Base-by-base conservation (phyloP, 2,888 invertebrate species). In the Spodoptera littoralis region DNA sequence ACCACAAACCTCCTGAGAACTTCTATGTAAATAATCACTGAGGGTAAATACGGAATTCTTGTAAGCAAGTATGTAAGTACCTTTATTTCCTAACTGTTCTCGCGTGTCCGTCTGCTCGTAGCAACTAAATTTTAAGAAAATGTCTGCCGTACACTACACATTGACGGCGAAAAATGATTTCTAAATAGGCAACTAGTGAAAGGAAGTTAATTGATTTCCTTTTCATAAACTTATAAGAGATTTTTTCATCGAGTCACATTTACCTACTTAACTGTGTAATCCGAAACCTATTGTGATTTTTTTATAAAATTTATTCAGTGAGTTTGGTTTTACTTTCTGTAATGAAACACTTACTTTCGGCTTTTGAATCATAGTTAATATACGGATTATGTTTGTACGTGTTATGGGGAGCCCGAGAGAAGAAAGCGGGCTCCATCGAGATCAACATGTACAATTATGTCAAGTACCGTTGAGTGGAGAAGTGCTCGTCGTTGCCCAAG, bases 1-100 rank as follows among this genome's bases (percentile, higher is more conserved):
- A 85, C 85, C 86, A 85, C 88, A 87, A 87, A 88, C 89, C 90
- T 92, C 91, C 92, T 89, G 88, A 90, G 90, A 90, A 90, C 91
- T 88, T 92, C 88, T 91, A 90, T 87, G 92, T 91, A 91, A 93
- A 93, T 90, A 92, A 87, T 88, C 88, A 86, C 82, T 72, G 76
- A 90, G 83, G 86, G 90, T 90, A 92, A 92, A 92, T 90, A 92
- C 90, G 88, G 88, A 89, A 90, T 91, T 91, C 90, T 90, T 88
- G 89, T 88, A 84, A 88, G 87, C 84, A 85, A 84, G 86, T 87
- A 84, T 78, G 80, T 83, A 80, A 77, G 87, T 86, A 84, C 83
- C 83, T 82, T 84, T 83, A 87, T 82, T 83, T 84, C 77, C 82
- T 88, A 88, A 88, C 87, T 86, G 88, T 88, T 82, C 79, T 79